Evolutionary conservation across 2,113 vertebrate species (phyloP).

Genomic region (Myocastor coypus): DNA sequence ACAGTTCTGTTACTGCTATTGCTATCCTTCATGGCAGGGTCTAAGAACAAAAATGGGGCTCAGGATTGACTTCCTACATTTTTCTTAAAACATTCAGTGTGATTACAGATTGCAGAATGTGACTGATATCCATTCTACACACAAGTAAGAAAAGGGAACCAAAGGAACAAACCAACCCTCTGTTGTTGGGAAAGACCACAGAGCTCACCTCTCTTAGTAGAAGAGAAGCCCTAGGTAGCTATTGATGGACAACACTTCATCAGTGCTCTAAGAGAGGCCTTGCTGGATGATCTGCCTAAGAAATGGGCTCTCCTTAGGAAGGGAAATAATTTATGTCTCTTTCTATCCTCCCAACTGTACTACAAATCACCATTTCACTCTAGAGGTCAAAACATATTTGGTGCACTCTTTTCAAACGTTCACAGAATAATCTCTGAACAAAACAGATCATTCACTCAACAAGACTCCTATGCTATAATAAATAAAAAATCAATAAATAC

Average conservation of each 20-base stretch:
- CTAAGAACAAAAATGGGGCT: background rate
- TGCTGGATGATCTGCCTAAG: background rate
- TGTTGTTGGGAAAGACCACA: background rate
- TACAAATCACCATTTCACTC: background rate
- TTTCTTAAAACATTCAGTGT: background rate
- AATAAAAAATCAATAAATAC: no score
- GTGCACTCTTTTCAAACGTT: background rate
- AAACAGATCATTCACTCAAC: background rate
- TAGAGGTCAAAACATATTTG: background rate
- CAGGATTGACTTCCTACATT: background rate
- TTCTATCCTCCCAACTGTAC: background rate
- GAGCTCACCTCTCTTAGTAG: background rate
- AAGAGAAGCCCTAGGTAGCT: background rate
- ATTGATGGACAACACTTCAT: background rate
- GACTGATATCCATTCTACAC: background rate
- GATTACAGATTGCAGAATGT: background rate
- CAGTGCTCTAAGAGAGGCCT: background rate
- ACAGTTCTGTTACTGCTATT: background rate
- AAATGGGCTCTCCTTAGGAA: background rate
- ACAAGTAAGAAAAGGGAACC: background rate
- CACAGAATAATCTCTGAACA: background rate
- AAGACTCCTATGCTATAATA: background rate
- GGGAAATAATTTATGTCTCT: constrained; percentile 1
- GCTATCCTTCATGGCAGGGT: background rate
- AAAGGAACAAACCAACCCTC: background rate